A percentile compares a stretch with the other conserved stretches of the same genome.
Conservation (phyloP, 2,888 invertebrate species). For the Lissonota sp. region DNA sequence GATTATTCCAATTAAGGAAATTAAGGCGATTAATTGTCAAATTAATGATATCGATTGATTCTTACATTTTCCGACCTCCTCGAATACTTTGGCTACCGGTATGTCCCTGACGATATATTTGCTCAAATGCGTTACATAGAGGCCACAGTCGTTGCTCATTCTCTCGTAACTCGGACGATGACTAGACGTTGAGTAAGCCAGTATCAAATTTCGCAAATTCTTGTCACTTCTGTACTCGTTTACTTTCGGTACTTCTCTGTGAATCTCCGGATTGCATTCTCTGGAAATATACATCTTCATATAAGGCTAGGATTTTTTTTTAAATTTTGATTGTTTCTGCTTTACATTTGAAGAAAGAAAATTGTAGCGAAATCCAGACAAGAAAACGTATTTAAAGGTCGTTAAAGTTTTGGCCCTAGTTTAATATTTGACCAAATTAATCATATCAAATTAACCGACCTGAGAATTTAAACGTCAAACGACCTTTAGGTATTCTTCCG, state of each 20-base stretch:
- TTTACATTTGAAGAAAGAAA: too few relatives aligned
- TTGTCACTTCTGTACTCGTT: slow-evolving; percentile 75
- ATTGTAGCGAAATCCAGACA: too few relatives aligned
- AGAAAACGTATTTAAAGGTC: too few relatives aligned
- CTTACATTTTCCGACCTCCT: slow-evolving; percentile 78
- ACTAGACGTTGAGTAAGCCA: slow-evolving; percentile 81
- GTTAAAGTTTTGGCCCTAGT: too few relatives aligned
- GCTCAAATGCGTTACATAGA: slow-evolving; percentile 78
- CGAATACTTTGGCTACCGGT: slow-evolving; percentile 77
- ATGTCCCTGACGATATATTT: slow-evolving; percentile 76
- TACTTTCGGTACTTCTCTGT: slow-evolving; percentile 75
- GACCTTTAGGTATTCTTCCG: too few relatives aligned
- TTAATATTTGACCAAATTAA: too few relatives aligned
- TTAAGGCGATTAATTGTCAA: too few relatives aligned
- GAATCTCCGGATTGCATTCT: slow-evolving; percentile 78
- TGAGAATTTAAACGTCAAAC: too few relatives aligned
- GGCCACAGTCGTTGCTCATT: slow-evolving; percentile 74
- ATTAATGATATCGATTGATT: background rate
- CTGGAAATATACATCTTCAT: slow-evolving; percentile 62
- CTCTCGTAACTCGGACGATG: slow-evolving; percentile 78
- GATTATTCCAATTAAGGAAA: too few relatives aligned
- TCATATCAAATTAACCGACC: too few relatives aligned
- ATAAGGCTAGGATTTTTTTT: too few relatives aligned
- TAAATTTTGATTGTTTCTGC: too few relatives aligned
- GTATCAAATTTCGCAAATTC: slow-evolving; percentile 78